Evolutionary conservation across 2,888 invertebrate genomes (phyloP).

Genomic region (Macaria liturata): DNA sequence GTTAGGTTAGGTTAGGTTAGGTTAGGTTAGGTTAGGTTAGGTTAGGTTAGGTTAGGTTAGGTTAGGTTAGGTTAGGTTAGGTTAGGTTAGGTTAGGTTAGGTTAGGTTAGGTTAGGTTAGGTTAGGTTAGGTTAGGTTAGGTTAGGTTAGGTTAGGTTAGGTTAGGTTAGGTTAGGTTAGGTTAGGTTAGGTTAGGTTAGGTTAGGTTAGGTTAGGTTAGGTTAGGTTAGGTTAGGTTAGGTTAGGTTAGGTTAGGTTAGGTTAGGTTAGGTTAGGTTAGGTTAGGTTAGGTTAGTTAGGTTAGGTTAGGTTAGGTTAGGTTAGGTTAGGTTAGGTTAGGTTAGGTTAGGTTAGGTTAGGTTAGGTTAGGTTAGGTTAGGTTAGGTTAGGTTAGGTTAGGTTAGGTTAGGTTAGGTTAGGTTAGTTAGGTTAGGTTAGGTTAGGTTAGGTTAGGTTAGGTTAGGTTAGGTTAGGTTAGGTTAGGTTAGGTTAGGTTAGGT

Average conservation of each 20-base stretch:
- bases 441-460: slow-evolving; percentile 32
- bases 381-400: slow-evolving; percentile 34
- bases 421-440: slow-evolving; percentile 33
- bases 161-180: slow-evolving; percentile 28
- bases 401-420: slow-evolving; percentile 32
- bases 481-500: slow-evolving; percentile 32
- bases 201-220: slow-evolving; percentile 30
- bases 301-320: slow-evolving; percentile 27
- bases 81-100: slow-evolving; percentile 38
- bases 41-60: slow-evolving; percentile 39
- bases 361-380: slow-evolving; percentile 30
- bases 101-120: slow-evolving; percentile 38
- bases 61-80: slow-evolving; percentile 38
- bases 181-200: slow-evolving; percentile 31
- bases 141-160: slow-evolving; percentile 35
- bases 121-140: slow-evolving; percentile 38
- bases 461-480: slow-evolving; percentile 34
- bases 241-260: slow-evolving; percentile 30
- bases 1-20: slow-evolving; percentile 34
- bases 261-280: slow-evolving; percentile 31
- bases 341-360: slow-evolving; percentile 30
- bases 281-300: slow-evolving; percentile 28
- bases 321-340: slow-evolving; percentile 31
- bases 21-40: slow-evolving; percentile 33
- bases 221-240: slow-evolving; percentile 31